These are phyloP conservation scores for Balaenoptera acutorostrata DNA, from an alignment of 2,113 vertebrate species.

Conservation along the genomic window DNA sequence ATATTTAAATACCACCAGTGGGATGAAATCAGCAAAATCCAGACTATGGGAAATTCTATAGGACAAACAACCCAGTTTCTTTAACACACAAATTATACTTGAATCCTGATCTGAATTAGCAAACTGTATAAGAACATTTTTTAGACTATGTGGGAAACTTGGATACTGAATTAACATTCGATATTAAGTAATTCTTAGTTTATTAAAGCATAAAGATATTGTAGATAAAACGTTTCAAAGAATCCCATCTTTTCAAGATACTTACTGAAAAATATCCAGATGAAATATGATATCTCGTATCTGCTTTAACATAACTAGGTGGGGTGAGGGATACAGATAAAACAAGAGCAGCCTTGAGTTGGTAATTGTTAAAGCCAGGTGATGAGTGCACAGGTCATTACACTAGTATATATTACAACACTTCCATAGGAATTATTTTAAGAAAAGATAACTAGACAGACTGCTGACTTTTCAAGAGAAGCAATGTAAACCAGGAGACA, in stretches of 20 bases:
- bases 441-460: too few species aligned
- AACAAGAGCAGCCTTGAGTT: accelerated
- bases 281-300: too few species aligned
- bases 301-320: not conserved
- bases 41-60: not conserved
- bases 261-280: too few species aligned
- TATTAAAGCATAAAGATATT: not conserved
- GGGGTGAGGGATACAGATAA: not conserved
- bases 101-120: not conserved
- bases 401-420: accelerated
- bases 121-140: accelerated
- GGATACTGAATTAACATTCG: too few species aligned
- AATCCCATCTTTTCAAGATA: not conserved
- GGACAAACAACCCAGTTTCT: not conserved
- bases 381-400: not conserved
- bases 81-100: not conserved
- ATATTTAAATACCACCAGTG: accelerated
- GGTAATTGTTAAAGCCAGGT: accelerated
- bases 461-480: not conserved
- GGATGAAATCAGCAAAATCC: not conserved
- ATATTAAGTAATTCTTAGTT: accelerated
- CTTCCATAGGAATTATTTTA: not conserved
- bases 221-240: not conserved
- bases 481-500: not conserved
- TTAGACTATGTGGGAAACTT: not conserved